Percentiles rank a stretch among this genome's conserved stretches.
Conservation (phyloP, 2,113 vertebrate species). For the Trochalopteron elliotii region DNA sequence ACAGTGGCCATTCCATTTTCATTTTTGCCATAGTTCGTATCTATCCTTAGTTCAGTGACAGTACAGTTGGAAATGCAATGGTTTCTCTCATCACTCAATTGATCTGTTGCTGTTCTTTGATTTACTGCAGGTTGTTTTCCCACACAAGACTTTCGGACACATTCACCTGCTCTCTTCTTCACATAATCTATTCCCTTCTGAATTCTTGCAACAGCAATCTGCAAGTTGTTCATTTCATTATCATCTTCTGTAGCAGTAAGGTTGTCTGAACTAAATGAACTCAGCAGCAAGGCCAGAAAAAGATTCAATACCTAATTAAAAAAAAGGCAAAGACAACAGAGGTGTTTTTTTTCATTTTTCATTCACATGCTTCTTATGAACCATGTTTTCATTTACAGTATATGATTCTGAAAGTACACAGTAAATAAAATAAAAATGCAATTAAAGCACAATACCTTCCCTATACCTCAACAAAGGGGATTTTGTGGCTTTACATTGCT, state of each 20-base stretch:
- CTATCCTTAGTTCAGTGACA: conserved; percentile 78
- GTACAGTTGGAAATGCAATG: conserved; percentile 78
- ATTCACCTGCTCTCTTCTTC: conserved; percentile 75
- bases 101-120: conserved; percentile 72
- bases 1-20: conserved; percentile 78
- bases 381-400: background rate
- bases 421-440: background rate
- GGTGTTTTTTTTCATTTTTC: background rate
- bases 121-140: conserved; percentile 65
- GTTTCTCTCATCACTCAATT: conserved; percentile 75
- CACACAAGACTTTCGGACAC: conserved; percentile 74
- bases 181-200: conserved; percentile 77
- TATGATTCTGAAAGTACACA: background rate
- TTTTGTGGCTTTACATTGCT: background rate
- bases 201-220: conserved; percentile 88
- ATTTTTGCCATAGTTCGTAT: conserved; percentile 70
- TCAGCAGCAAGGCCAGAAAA: conserved; percentile 94
- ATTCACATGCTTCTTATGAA: background rate
- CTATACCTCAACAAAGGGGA: background rate
- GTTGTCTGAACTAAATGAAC: conserved; percentile 97
- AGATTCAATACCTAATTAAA: conserved; percentile 88
- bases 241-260: conserved; percentile 85
- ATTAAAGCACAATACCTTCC: background rate
- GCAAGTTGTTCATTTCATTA: conserved; percentile 88
- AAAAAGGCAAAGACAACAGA: background rate